Conservation (phyloP, 2,797 vertebrate species). For the Cossypha caffra region DNA sequence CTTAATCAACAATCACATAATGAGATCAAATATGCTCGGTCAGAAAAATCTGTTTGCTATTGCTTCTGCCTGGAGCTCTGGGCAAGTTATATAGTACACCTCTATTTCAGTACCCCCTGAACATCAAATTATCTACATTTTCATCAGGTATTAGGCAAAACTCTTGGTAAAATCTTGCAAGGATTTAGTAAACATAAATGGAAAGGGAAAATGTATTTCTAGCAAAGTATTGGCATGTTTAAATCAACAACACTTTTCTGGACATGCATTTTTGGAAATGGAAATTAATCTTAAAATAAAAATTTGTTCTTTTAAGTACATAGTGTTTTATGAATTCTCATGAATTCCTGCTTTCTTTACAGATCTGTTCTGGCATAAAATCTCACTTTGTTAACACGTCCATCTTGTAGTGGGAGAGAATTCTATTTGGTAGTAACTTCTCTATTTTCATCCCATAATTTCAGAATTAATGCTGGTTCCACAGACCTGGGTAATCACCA, state of each 20-base stretch:
- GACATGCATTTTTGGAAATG: not conserved
- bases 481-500: not conserved
- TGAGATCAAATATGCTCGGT: not conserved
- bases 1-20: not conserved
- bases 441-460: constrained; percentile 49
- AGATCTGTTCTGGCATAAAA: not conserved
- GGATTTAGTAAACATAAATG: not conserved
- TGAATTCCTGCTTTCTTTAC: not conserved
- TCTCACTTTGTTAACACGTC: not conserved
- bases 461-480: constrained; percentile 29
- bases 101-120: not conserved
- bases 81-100: not conserved
- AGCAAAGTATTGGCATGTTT: not conserved
- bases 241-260: not conserved
- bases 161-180: not conserved
- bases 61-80: not conserved
- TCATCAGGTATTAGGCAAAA: not conserved
- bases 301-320: not conserved
- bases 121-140: not conserved
- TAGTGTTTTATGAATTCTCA: not conserved
- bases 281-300: not conserved
- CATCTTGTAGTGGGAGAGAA: not conserved
- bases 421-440: not conserved
- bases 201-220: not conserved
- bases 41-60: constrained; percentile 11